These are phyloP conservation scores for Ceyx margarethae DNA, from an alignment of 2,113 vertebrate species.

Conservation along the genomic window DNA sequence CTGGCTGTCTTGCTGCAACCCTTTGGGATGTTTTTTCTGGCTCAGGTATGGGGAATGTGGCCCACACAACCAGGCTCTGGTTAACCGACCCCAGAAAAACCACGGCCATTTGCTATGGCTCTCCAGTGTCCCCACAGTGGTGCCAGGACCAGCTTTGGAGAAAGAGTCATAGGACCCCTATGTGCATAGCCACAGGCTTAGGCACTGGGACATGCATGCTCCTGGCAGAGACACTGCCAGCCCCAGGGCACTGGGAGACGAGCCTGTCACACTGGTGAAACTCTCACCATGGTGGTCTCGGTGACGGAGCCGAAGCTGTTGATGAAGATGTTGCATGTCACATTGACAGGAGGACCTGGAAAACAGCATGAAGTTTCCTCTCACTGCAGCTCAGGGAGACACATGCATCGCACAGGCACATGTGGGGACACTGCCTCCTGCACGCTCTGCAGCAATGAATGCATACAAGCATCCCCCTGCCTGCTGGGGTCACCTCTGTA, in stretches of 20 bases:
- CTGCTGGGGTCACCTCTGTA: fast-evolving
- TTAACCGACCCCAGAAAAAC: not conserved
- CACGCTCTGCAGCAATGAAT: fast-evolving
- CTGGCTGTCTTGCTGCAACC: not conserved
- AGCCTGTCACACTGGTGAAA: fast-evolving
- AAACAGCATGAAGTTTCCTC: slow-evolving; percentile 13
- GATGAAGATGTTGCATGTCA: slow-evolving; percentile 98
- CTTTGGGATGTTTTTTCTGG: not conserved
- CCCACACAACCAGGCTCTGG: not conserved
- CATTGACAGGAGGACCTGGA: slow-evolving; percentile 90
- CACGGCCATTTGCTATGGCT: not conserved
- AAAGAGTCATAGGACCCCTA: not conserved
- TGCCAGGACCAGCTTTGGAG: not conserved
- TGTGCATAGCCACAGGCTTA: fast-evolving
- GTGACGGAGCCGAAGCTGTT: slow-evolving; percentile 95
- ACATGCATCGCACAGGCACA: fast-evolving
- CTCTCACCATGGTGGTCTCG: slow-evolving; percentile 93
- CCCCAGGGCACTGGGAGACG: not conserved
- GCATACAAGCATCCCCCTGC: not conserved
- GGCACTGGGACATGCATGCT: fast-evolving
- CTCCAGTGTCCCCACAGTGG: fast-evolving
- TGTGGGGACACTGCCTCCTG: fast-evolving
- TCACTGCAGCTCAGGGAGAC: not conserved
- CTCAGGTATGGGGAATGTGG: not conserved
- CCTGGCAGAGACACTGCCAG: fast-evolving